These are phyloP conservation scores for Mimachlamys varia DNA, from an alignment of 2,888 invertebrate species.

Conservation along the genomic window DNA sequence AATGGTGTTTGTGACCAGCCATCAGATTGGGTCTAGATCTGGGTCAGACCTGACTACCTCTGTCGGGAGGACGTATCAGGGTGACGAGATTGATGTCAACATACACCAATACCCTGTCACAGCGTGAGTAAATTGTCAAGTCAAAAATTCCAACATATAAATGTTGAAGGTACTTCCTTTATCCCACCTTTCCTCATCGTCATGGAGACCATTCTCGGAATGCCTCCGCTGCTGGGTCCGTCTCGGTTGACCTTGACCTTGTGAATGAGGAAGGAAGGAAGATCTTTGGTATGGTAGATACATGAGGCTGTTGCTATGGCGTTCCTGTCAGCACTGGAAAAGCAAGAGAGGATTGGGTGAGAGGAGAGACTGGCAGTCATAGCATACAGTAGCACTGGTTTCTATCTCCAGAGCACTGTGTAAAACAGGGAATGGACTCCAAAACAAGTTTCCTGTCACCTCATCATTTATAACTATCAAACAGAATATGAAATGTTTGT, in stretches of 20 bases:
- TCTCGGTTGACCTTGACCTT: slow-evolving; percentile 15
- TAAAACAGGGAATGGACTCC: not conserved
- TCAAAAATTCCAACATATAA: not conserved
- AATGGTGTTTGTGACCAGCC: not conserved
- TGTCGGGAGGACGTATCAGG: too few relatives aligned
- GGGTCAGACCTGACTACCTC: too few relatives aligned
- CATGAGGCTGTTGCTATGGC: slow-evolving; percentile 18
- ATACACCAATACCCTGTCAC: not conserved
- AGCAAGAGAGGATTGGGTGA: slow-evolving; percentile 9
- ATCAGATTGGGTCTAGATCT: too few relatives aligned
- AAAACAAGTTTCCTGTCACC: not conserved
- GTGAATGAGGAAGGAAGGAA: not conserved
- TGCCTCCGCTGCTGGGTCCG: not conserved
- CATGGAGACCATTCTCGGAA: not conserved
- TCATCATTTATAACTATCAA: too few relatives aligned
- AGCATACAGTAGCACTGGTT: not conserved
- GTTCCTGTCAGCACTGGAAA: slow-evolving; percentile 26
- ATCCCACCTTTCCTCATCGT: not conserved
- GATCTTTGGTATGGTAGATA: slow-evolving; percentile 31
- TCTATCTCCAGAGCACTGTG: not conserved
- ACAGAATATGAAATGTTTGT: too few relatives aligned
- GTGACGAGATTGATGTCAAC: too few relatives aligned
- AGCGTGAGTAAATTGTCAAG: not conserved
- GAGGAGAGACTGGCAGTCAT: not conserved
- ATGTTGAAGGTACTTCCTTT: not conserved